These are phyloP conservation scores for Haliaeetus leucogaster DNA, from an alignment of 2,113 vertebrate genomes.

Conservation along the genomic window DNA sequence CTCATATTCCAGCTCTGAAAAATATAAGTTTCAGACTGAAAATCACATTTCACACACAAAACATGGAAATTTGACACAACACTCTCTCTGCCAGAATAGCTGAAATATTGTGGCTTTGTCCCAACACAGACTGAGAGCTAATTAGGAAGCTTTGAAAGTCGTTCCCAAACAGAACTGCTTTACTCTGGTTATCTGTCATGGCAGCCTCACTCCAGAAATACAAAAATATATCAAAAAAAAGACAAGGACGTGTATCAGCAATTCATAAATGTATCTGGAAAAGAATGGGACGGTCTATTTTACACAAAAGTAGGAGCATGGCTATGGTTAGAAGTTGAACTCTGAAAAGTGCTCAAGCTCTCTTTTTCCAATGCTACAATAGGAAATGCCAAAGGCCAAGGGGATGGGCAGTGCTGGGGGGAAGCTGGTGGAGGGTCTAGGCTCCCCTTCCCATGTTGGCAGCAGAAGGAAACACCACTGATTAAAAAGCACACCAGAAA, in stretches of 20 bases:
- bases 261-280: background rate
- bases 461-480: background rate
- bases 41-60: slow-evolving; percentile 23
- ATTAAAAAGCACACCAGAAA: background rate
- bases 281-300: background rate
- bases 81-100: background rate
- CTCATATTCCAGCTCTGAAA: slow-evolving; percentile 12
- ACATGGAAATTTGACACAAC: slow-evolving; percentile 42
- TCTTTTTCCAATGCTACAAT: fast-evolving
- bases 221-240: background rate
- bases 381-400: background rate
- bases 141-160: slow-evolving; percentile 31
- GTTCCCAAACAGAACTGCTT: background rate
- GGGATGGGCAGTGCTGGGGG: background rate
- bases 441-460: background rate
- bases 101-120: slow-evolving; percentile 51
- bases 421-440: background rate
- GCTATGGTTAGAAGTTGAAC: background rate
- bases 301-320: background rate
- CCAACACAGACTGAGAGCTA: slow-evolving; percentile 28
- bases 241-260: background rate
- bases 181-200: background rate
- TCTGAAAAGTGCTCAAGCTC: background rate
- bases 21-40: slow-evolving; percentile 1
- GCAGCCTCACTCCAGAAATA: background rate